These are phyloP conservation scores for Globicephala melas DNA, from an alignment of 2,113 vertebrate species.

Conservation along the genomic window DNA sequence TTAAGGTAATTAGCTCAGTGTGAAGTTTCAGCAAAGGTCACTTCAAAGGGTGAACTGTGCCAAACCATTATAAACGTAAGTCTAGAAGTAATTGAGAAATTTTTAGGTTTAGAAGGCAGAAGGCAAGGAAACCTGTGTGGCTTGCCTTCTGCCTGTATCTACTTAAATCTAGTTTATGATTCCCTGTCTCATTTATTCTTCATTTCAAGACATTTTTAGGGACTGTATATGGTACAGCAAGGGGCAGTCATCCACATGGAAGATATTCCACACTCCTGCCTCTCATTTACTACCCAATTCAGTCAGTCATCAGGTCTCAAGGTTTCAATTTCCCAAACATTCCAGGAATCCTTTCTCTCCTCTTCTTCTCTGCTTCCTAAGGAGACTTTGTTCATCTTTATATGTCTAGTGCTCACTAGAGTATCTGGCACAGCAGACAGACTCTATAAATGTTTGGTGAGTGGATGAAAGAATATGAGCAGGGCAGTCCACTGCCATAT, in stretches of 20 bases:
- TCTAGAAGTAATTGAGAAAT: background rate
- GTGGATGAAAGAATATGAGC: background rate
- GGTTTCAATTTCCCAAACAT: background rate
- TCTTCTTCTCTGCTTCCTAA: background rate
- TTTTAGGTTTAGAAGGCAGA: background rate
- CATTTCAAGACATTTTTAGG: background rate
- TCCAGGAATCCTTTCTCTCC: background rate
- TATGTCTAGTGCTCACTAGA: background rate
- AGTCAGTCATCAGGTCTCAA: background rate
- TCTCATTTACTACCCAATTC: background rate
- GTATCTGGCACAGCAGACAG: background rate
- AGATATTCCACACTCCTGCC: background rate
- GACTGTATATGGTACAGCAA: background rate
- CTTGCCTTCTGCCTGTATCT: background rate
- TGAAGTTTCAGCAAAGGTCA: slow-evolving; percentile 17
- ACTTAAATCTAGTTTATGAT: background rate
- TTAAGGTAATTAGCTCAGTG: slow-evolving; percentile 29
- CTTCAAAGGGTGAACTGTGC: background rate
- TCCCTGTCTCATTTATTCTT: background rate
- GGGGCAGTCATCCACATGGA: background rate
- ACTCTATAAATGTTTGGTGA: background rate
- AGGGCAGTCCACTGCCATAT: background rate
- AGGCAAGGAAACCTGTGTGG: background rate
- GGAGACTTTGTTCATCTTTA: background rate
- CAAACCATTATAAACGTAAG: background rate